These are phyloP conservation scores for Falco concolor DNA, from an alignment of 2,797 vertebrate genomes.

Conservation along the genomic window DNA sequence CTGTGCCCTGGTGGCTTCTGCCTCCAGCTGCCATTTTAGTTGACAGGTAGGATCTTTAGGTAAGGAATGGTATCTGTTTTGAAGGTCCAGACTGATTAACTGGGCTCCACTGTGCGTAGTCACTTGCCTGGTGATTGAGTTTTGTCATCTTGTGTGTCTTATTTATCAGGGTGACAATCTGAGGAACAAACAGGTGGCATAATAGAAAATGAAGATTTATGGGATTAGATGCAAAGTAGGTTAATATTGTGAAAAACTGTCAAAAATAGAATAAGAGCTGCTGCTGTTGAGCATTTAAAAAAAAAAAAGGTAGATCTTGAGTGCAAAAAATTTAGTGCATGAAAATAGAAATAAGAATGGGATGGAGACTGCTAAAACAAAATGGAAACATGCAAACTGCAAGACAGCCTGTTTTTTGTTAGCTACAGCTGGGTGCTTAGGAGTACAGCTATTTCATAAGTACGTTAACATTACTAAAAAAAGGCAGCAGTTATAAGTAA, in stretches of 20 bases:
- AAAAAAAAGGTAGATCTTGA: neutral
- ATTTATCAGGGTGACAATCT: neutral
- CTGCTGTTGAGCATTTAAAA: neutral
- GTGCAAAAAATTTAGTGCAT: neutral
- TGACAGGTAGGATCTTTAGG: neutral
- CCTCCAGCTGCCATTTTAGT: neutral
- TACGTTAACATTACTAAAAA: neutral
- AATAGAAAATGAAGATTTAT: neutral
- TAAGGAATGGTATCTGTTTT: neutral
- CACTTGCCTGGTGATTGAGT: neutral
- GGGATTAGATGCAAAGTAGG: neutral
- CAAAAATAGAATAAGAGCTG: neutral
- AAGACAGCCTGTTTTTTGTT: neutral
- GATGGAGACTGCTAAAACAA: neutral
- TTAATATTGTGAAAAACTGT: neutral
- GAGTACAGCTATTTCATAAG: neutral
- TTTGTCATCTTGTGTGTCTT: neutral
- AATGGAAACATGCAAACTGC: neutral
- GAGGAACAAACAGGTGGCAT: neutral
- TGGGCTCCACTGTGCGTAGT: neutral
- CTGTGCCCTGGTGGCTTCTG: neutral
- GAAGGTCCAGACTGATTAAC: neutral
- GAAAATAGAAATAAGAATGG: neutral
- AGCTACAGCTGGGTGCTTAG: constrained; percentile 15
- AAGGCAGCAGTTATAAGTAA: neutral